Base-by-base conservation (phyloP, 1,140 invertebrate species). In the Fopius arisanus region DNA sequence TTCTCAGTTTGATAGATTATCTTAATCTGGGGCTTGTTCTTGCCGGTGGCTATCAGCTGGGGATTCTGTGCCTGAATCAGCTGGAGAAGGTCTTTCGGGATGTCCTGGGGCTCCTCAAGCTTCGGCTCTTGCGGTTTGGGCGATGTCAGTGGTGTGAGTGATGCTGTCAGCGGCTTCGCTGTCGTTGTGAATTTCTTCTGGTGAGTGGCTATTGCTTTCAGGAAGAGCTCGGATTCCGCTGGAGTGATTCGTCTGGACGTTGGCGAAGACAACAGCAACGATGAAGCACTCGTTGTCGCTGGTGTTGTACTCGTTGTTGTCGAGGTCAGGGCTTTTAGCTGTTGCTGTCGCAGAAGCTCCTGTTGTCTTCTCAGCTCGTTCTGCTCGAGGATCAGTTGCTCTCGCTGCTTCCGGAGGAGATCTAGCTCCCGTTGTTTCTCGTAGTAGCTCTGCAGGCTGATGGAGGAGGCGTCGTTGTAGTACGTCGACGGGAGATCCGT, bases 341-440 rank as follows among this genome's bases (percentile, higher is more conserved):
- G 89, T 83, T 77, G 89, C 77, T 41, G 83, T 84, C 75, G 89
- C 85, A 78, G 84, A 80, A 67, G 82, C 81, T 81, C 86, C 37
- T 87, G 86, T 9, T 88, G 86, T 12, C 83, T 83, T n/a, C 82
- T 80, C 0, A 87, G 23, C 40, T 88, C 86, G 23, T 87, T 85
- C 19, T 88, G 86, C 33, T 88, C 86, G 10, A 82, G 28, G 14
- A 88, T 74, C 28, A 88, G 71, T 19, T 87, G 85, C 28, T 88
- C 84, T 10, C 82, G 73, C 48, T 88, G 87, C 1, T 86, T 82
- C 48, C 86, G 81, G 0, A 87, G 54, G 1, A 90, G 78, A 78
- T 92, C 91, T 73, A 91, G 81, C 75, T 92, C 89, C 5, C 91
- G 90, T 77, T 93, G 90, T 79, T 92, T 91, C 79, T 92, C 91